Percentiles rank a stretch among this genome's conserved stretches.
phyloP scores from a whole-genome alignment of 2,888 invertebrate genomes.

The Noctua pronuba region DNA sequence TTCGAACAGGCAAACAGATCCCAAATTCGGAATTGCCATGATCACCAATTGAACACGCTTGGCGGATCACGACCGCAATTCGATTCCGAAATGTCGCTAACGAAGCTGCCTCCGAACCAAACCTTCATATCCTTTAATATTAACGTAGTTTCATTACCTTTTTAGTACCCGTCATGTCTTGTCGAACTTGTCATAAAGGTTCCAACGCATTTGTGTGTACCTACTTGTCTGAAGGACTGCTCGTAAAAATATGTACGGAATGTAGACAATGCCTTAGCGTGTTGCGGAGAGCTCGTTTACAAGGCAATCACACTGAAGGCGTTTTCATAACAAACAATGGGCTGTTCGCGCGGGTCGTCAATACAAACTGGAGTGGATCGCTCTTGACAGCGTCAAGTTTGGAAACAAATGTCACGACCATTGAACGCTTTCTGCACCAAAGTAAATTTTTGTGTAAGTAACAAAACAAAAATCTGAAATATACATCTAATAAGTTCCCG shows the following conservation, averaged over 20 bases:
- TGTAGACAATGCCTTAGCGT: slow-evolving; percentile 58
- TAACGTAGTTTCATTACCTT: slow-evolving; percentile 31
- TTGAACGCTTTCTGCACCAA: slow-evolving; percentile 35
- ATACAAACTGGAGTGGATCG: slow-evolving; percentile 69
- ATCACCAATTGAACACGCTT: slow-evolving; percentile 52
- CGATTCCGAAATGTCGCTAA: slow-evolving; percentile 45
- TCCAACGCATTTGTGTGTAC: slow-evolving; percentile 12
- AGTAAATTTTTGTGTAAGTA: slow-evolving; percentile 1
- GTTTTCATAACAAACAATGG: slow-evolving; percentile 77
- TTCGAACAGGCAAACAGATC: slow-evolving; percentile 18
- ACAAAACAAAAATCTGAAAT: background rate
- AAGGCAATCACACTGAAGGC: slow-evolving; percentile 68
- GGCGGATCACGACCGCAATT: slow-evolving; percentile 44
- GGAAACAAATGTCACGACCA: slow-evolving; percentile 63
- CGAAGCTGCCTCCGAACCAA: slow-evolving; percentile 33
- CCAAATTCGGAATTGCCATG: slow-evolving; percentile 34
- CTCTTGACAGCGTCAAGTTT: slow-evolving; percentile 70
- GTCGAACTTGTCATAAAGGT: slow-evolving; percentile 36
- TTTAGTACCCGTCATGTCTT: slow-evolving; percentile 33
- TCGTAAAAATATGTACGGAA: slow-evolving; percentile 56
- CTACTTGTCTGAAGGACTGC: slow-evolving; percentile 30
- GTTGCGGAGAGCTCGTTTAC: slow-evolving; percentile 59
- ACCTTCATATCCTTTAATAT: slow-evolving; percentile 42
- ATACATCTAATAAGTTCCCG: background rate
- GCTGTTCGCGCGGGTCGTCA: slow-evolving; percentile 59